Percentiles rank a stretch among this genome's conserved stretches.
Conservation (phyloP, 2,797 vertebrate species). For the Chaenodraco wilsoni region DNA sequence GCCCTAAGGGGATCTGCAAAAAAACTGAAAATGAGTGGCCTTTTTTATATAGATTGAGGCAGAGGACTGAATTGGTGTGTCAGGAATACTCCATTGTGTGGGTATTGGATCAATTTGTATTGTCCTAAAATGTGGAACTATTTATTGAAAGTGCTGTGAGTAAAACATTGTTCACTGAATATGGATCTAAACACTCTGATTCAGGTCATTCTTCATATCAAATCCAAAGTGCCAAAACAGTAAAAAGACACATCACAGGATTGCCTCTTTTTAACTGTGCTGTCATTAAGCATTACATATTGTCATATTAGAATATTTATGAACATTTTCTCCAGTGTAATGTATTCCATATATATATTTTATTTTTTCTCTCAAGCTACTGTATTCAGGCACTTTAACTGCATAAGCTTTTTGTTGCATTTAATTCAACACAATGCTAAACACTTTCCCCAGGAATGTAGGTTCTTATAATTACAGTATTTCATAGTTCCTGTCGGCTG, state of each 20-base stretch:
- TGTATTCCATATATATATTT: no score
- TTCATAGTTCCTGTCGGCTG: no score
- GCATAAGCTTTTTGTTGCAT: no score
- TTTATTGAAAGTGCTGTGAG: neutral
- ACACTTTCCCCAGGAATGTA: no score
- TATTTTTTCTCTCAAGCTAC: no score
- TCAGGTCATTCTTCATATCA: neutral
- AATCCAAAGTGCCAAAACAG: conserved; percentile 9
- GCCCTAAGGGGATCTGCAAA: neutral
- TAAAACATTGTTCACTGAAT: neutral
- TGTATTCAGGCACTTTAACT: no score
- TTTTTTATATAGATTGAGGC: neutral
- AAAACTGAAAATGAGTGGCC: neutral
- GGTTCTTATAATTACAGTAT: no score
- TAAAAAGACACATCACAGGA: neutral
- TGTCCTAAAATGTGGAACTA: neutral
- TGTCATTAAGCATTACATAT: neutral
- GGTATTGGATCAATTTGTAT: neutral
- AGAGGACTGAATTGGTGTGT: neutral
- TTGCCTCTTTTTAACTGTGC: neutral
- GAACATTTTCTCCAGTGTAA: neutral
- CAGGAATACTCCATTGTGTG: neutral
- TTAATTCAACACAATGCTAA: no score
- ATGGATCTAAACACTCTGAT: neutral
- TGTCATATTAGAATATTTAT: neutral